Base-by-base conservation (phyloP, 1,140 invertebrate genomes). In the Batillaria attramentaria region DNA sequence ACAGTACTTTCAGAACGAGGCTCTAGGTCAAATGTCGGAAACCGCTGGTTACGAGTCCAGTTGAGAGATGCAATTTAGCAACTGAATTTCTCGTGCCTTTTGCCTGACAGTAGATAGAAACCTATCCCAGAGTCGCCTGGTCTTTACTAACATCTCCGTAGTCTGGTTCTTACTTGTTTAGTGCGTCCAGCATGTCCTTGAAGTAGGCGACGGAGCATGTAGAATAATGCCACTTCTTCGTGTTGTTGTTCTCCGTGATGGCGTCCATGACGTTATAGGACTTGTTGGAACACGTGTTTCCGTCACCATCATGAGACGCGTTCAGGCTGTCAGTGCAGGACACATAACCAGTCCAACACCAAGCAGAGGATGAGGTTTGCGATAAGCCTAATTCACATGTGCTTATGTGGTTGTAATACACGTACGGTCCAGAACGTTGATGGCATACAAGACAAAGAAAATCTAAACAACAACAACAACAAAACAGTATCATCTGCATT, bases 301-400 rank as follows among this genome's bases (percentile, higher is more conserved):
- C 42, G 24, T 77, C 74, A 1, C 74, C 74, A 41, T 77, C 74
- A 66, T 77, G 74, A 18, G 65, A 37, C 39, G 28, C n/a, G 28
- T 62, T 62, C 60, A 77, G 60, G 31, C 74, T 77, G 57, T 8
- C 5, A 62, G 20, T n/a, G n/a, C n/a, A n/a, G n/a, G n/a, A n/a
- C n/a, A n/a, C n/a, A n/a, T n/a, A n/a, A n/a, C n/a, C n/a, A n/a
- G n/a, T n/a, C n/a, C n/a, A n/a, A n/a, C n/a, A 13, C n/a, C 57
- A 13, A 62, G 13, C 8, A 62, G 13, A 0, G 57, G n/a, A n/a
- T 24, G 1, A 24, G 24, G 57, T 28, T 8, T 13, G 46, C 46
- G 46, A 50, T 13, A 24, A 24, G 24, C 10, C 13, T 28, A 10
- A 62, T 10, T 3, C 24, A 28, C 33, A 28, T 10, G 10, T 10